Conservation (phyloP, 2,113 vertebrate genomes). For the Candoia aspera region DNA sequence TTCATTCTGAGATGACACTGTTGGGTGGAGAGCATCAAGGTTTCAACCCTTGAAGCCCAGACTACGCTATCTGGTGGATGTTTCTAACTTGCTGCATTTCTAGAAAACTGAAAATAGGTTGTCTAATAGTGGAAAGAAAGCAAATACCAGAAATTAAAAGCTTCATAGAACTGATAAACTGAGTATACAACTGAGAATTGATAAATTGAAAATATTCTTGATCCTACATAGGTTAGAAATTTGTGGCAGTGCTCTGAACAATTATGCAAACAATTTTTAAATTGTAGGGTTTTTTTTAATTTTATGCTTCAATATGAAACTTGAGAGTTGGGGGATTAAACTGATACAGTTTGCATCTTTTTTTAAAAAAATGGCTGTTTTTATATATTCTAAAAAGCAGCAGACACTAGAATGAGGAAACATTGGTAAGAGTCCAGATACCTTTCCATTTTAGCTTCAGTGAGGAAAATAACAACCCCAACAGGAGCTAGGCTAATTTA, state of each 20-base stretch:
- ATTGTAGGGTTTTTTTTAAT: background rate
- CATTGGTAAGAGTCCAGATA: constrained; percentile 14
- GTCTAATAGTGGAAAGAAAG: background rate
- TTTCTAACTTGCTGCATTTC: background rate
- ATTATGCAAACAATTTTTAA: background rate
- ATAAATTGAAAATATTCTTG: background rate
- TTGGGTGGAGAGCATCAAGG: background rate
- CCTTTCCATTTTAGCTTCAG: background rate
- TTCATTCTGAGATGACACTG: background rate
- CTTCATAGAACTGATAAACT: background rate
- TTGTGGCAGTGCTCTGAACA: background rate
- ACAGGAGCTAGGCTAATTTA: constrained; percentile 40
- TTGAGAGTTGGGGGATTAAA: constrained; percentile 18
- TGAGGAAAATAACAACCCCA: constrained; percentile 42
- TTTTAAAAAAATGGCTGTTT: constrained; percentile 22
- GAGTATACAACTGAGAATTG: background rate
- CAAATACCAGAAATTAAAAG: background rate
- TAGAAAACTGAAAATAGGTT: background rate
- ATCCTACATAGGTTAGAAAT: background rate
- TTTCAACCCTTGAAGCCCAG: background rate
- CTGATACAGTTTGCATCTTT: constrained; percentile 24
- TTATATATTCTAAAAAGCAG: constrained; percentile 1
- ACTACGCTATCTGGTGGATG: background rate
- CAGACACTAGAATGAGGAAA: constrained; percentile 23
- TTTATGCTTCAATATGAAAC: constrained; percentile 21